Conservation (phyloP, 2,113 vertebrate species). For the Daphoenositta chrysoptera region DNA sequence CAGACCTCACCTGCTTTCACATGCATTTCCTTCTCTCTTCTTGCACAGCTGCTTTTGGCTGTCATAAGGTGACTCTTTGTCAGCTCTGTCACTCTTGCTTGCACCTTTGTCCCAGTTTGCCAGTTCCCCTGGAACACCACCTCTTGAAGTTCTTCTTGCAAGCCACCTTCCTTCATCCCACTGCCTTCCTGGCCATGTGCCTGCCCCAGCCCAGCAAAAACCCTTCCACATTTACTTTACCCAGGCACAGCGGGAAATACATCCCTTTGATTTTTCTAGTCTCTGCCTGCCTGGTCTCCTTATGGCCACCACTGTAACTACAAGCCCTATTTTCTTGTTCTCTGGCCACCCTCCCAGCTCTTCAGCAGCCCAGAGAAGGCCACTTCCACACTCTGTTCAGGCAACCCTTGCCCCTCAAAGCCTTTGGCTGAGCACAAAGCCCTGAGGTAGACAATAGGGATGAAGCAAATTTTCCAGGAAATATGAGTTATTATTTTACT, state of each 20-base stretch:
- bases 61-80: too few species aligned
- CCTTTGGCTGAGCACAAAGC: accelerated
- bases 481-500: not conserved
- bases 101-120: not conserved
- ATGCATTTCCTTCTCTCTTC: not conserved
- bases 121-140: not conserved
- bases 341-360: not conserved
- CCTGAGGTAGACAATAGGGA: not conserved
- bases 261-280: not conserved
- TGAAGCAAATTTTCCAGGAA: not conserved
- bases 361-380: not conserved
- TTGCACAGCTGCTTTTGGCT: not conserved
- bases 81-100: not conserved
- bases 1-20: not conserved
- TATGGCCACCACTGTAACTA: not conserved
- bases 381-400: not conserved
- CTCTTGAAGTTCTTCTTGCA: not conserved
- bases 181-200: not conserved
- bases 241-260: not conserved
- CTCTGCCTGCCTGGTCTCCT: not conserved
- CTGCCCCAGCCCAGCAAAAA: not conserved
- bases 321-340: not conserved
- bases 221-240: not conserved
- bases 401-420: not conserved
- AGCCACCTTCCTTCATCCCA: not conserved